Evolutionary conservation across 2,888 invertebrate species (phyloP).

Genomic region (Leptopilina syphax): DNA sequence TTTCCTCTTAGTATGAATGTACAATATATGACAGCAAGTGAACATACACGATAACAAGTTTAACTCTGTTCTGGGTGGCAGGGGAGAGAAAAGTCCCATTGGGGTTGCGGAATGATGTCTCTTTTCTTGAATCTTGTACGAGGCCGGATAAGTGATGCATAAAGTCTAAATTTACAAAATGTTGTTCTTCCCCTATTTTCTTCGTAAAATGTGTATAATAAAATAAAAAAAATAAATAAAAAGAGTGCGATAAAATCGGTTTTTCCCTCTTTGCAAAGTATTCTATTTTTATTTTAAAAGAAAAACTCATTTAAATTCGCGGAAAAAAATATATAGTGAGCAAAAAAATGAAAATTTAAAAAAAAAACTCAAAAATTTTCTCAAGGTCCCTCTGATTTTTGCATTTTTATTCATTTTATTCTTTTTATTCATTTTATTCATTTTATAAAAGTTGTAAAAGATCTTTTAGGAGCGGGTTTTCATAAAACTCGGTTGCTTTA

Average conservation of each 20-base stretch:
- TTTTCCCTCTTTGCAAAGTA: background rate
- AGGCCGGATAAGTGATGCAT: constrained; percentile 17
- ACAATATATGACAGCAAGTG: constrained; percentile 21
- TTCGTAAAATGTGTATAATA: background rate
- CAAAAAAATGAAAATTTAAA: no score
- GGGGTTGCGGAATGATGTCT: constrained; percentile 38
- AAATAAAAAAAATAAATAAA: background rate
- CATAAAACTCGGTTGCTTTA: background rate
- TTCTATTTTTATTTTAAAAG: no score
- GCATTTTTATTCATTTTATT: no score
- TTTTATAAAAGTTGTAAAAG: background rate
- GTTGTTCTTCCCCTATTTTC: background rate
- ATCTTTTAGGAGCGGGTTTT: background rate
- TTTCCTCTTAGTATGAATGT: constrained; percentile 24
- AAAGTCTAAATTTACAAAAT: constrained; percentile 28
- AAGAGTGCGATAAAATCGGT: background rate
- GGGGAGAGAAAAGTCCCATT: constrained; percentile 27
- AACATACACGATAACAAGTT: constrained; percentile 7
- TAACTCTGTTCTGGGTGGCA: constrained; percentile 19
- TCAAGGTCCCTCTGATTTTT: background rate
- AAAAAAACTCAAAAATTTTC: background rate
- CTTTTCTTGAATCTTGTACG: constrained; percentile 31
- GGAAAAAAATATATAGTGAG: no score
- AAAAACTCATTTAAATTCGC: no score
- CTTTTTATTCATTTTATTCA: no score